Evolutionary conservation across 2,797 vertebrate genomes (phyloP).

Genomic region (Clarias platycephalus): DNA sequence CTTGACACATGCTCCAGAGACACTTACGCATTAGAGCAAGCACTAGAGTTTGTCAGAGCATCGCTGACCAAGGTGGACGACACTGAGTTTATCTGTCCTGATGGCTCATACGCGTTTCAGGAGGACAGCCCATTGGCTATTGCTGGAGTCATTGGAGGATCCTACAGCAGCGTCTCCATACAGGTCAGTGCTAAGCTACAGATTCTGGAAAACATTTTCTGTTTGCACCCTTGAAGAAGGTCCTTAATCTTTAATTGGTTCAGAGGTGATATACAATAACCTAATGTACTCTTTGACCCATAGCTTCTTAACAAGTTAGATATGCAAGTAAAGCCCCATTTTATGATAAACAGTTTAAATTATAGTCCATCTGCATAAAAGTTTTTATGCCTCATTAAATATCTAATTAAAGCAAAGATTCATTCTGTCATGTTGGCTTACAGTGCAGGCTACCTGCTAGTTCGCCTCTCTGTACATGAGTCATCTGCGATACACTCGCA

Average conservation of each 20-base stretch:
- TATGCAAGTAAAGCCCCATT: not conserved
- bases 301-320: not conserved
- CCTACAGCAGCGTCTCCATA: constrained; percentile 97
- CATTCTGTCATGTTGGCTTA: not conserved
- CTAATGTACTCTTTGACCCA: not conserved
- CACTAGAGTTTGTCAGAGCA: constrained; percentile 94
- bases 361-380: not conserved
- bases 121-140: constrained; percentile 92
- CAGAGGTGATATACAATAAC: not conserved
- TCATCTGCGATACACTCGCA: not conserved
- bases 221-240: not conserved
- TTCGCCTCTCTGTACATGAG: not conserved
- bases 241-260: not conserved
- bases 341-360: not conserved
- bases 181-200: constrained; percentile 78
- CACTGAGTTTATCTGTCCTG: constrained; percentile 97
- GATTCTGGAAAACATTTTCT: not conserved
- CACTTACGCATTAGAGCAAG: constrained; percentile 92
- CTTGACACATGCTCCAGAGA: constrained; percentile 96
- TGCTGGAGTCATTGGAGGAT: constrained; percentile 92
- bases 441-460: not conserved
- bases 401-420: constrained; percentile 12
- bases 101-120: constrained; percentile 93
- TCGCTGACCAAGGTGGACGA: constrained; percentile 98
- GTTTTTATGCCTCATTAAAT: constrained; percentile 1